Evolutionary conservation across 2,888 invertebrate genomes (phyloP).

Genomic region (Chaetoderma sp.): DNA sequence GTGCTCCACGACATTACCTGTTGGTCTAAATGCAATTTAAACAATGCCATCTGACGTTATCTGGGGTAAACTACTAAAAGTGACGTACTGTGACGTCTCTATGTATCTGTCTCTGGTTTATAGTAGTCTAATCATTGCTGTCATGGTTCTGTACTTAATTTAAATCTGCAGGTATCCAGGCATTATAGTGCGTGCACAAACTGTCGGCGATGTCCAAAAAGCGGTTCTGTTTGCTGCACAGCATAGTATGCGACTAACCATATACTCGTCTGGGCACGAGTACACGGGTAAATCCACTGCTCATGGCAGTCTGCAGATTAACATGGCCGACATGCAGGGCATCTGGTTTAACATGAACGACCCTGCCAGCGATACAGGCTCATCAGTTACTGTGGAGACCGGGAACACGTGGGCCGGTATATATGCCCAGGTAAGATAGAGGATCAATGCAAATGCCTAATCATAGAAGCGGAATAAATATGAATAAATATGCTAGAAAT

Average conservation of each 20-base stretch:
- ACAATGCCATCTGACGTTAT: too few relatives aligned
- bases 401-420: background rate
- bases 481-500: too few relatives aligned
- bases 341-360: background rate
- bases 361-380: background rate
- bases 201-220: conserved; percentile 8
- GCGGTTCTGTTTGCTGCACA: conserved; percentile 12
- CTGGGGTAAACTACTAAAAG: too few relatives aligned
- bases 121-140: too few relatives aligned
- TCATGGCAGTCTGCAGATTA: conserved; percentile 17
- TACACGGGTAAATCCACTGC: conserved; percentile 24
- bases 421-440: conserved; percentile 3
- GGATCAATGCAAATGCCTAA: too few relatives aligned
- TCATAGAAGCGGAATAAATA: too few relatives aligned
- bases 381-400: background rate
- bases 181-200: conserved; percentile 11
- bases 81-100: too few relatives aligned
- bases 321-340: conserved; percentile 11
- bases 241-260: conserved; percentile 9
- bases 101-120: too few relatives aligned
- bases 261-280: conserved; percentile 26
- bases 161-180: conserved; percentile 5
- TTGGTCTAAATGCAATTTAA: too few relatives aligned
- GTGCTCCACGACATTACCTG: too few relatives aligned
- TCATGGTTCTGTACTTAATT: too few relatives aligned